These are phyloP conservation scores for Sphecodes monilicornis DNA, from an alignment of 2,888 invertebrate species.

Conservation along the genomic window DNA sequence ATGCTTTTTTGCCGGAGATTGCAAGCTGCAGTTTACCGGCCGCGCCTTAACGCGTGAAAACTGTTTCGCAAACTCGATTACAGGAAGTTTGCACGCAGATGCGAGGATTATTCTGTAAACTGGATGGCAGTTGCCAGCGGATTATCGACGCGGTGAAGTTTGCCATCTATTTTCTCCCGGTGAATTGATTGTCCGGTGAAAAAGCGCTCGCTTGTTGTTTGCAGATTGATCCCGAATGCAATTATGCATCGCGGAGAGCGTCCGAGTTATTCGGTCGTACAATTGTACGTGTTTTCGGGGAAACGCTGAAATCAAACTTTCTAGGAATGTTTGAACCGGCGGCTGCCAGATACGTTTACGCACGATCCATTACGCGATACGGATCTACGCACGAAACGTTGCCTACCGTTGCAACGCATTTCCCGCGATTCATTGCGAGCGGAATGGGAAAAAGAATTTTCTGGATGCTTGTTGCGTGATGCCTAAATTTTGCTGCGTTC, in stretches of 20 bases:
- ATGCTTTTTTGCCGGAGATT: background rate
- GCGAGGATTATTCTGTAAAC: slow-evolving; percentile 26
- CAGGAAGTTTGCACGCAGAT: background rate
- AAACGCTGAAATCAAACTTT: background rate
- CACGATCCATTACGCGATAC: background rate
- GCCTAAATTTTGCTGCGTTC: background rate
- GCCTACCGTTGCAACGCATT: background rate
- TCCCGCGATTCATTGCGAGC: no score
- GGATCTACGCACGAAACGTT: background rate
- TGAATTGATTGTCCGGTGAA: background rate
- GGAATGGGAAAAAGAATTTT: background rate
- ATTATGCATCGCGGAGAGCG: background rate
- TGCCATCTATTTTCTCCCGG: background rate
- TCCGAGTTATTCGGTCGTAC: background rate
- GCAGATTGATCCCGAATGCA: background rate
- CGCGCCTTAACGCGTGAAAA: background rate
- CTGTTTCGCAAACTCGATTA: background rate
- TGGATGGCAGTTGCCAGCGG: background rate
- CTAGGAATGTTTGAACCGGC: background rate
- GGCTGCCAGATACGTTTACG: background rate
- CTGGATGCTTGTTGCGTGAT: background rate
- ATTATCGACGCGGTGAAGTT: background rate
- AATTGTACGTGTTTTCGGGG: background rate
- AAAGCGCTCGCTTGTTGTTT: background rate
- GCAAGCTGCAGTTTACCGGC: background rate